Evolutionary conservation across 2,797 vertebrate genomes (phyloP).

Genomic region (Sebastes melanostomus): DNA sequence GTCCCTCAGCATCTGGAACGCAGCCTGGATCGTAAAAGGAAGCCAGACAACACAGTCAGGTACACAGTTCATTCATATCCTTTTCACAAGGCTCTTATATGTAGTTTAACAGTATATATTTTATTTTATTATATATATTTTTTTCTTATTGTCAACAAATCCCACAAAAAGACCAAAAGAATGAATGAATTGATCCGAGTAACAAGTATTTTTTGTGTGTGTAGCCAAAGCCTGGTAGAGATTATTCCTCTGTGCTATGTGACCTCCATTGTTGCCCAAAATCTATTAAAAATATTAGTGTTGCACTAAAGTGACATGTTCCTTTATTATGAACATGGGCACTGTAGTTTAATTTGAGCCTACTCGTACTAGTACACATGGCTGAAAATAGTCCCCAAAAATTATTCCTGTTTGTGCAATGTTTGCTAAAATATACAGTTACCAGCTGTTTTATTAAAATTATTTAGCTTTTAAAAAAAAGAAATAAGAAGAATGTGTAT

Average conservation of each 20-base stretch:
- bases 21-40: constrained; percentile 35
- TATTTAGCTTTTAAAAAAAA: no score
- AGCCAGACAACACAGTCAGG: constrained; percentile 22
- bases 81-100: background rate
- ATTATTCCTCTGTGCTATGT: background rate
- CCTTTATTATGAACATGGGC: background rate
- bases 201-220: background rate
- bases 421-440: background rate
- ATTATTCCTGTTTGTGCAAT: background rate
- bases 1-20: constrained; percentile 27
- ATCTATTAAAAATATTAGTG: background rate
- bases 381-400: background rate
- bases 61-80: background rate
- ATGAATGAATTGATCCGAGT: background rate
- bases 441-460: background rate
- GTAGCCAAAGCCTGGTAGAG: background rate
- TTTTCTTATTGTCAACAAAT: background rate
- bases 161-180: background rate
- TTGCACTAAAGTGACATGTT: background rate
- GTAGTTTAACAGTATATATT: background rate
- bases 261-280: background rate
- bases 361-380: no score
- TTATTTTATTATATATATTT: background rate
- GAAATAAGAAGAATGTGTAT: no score
- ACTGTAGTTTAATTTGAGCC: no score